phyloP scores from a whole-genome alignment of 2,797 vertebrate species.

The Meda fulgida region DNA sequence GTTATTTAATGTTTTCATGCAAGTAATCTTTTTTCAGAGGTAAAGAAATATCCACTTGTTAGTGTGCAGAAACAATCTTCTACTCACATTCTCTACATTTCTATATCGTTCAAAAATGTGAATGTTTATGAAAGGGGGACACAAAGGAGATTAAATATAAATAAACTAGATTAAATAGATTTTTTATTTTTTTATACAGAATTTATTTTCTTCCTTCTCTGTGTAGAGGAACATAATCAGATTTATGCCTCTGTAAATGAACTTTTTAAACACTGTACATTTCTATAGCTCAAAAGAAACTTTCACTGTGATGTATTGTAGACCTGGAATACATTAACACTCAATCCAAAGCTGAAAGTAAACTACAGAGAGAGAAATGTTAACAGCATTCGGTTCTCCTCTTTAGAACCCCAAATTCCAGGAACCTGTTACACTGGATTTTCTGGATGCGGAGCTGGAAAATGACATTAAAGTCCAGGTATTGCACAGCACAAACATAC shows the following conservation, averaged over 20 bases:
- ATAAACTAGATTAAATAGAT: conserved; percentile 1
- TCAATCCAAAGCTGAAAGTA: conserved; percentile 15
- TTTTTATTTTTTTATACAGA: too few species aligned
- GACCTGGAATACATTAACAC: conserved; percentile 26
- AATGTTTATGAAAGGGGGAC: conserved; percentile 28
- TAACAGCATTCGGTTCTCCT: conserved; percentile 61
- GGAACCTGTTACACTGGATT: conserved; percentile 97
- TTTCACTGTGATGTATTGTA: conserved; percentile 13
- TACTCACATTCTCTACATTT: not conserved
- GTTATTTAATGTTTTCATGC: not conserved
- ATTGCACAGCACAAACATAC: conserved; percentile 40
- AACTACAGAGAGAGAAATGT: not conserved
- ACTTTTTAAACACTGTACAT: conserved; percentile 23
- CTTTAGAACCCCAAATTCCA: conserved; percentile 98
- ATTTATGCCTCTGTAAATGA: conserved; percentile 23
- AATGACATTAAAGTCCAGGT: conserved; percentile 99
- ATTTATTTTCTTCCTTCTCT: conserved; percentile 37
- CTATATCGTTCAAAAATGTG: not conserved
- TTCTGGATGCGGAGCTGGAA: conserved; percentile 96
- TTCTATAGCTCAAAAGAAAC: conserved; percentile 23
- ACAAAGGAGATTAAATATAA: conserved; percentile 20
- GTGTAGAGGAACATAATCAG: conserved; percentile 26
- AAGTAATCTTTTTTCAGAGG: not conserved
- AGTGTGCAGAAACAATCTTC: not conserved
- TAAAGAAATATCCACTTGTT: not conserved